A percentile compares a stretch with the other conserved stretches of the same genome.
Evolutionary conservation across 2,797 vertebrate species (phyloP).

Genomic region (Acropternis orthonyx): DNA sequence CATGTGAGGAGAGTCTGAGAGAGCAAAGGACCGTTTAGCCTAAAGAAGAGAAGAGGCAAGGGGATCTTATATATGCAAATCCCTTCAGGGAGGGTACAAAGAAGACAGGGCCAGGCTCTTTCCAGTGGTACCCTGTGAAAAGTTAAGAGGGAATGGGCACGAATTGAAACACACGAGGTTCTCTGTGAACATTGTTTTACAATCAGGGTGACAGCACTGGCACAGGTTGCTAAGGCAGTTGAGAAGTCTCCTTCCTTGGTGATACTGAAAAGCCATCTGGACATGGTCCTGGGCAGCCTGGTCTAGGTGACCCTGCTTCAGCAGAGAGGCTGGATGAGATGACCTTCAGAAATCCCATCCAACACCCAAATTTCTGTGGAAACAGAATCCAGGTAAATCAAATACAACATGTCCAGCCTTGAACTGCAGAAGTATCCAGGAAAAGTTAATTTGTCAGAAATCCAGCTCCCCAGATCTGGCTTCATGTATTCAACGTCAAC

Average conservation of each 20-base stretch:
- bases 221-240: background rate
- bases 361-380: background rate
- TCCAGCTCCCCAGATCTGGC: background rate
- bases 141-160: background rate
- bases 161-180: background rate
- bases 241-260: background rate
- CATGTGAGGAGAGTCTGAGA: background rate
- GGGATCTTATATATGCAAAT: background rate
- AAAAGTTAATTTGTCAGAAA: background rate
- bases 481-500: accelerated
- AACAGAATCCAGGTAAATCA: background rate
- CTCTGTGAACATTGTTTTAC: background rate
- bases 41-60: background rate
- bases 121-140: background rate
- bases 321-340: background rate
- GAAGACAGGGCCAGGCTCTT: background rate
- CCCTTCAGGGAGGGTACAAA: background rate
- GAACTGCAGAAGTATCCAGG: background rate
- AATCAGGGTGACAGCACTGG: background rate
- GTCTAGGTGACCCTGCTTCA: background rate
- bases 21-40: background rate
- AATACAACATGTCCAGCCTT: background rate
- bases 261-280: background rate
- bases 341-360: background rate
- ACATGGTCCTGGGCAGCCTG: background rate